Evolutionary conservation across 1,140 invertebrate genomes (phyloP), one percentile per base, ranked within the genome.

Genomic region (Hycleus cichorii): DNA sequence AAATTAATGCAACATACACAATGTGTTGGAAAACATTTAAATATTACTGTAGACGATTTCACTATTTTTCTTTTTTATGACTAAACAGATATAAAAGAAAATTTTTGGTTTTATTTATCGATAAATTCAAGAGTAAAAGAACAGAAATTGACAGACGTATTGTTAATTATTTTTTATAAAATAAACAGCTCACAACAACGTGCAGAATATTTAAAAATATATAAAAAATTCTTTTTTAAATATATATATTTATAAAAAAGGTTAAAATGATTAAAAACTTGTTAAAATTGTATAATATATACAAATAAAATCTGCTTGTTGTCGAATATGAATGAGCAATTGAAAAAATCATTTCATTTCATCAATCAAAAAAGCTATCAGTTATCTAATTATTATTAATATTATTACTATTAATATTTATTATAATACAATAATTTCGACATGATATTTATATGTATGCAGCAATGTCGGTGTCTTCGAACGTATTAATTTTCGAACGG

Each of bases 1-100:
- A 53, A 53, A 53, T 53, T 46, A 53, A 53, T 53, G 51, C 51
- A 53, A 53, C 51, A 45, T 53, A 53, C 51, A 53, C 51, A 53
- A 53, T 32, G 51, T 53, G 51, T 46, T 53, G 51, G 45, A 53
- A 53, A 53, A 53, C 51, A 45, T 52, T 53, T 45, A 53, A 53
- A 53, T 12, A 53, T 42, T 53, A 53, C 51, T 53, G 32, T 32
- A 32, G 32, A 53, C 51, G 45, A 10, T 53, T 53, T 53, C 27
- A 53, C 45, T 45, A 53, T 53, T 25, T 24, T 40, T 40, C 43
- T 12, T 18, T 44, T 27, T 45, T 26, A 45, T 42, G 46, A 10
- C 45, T 45, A 53, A 12, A 27, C 4, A 18, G 51, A 46, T 45
- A 53, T 44, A 53, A 53, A 46, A 53, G 39, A 53, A 46, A 46